Evolutionary conservation across 1,140 invertebrate genomes (phyloP).

Genomic region (Ylistrum balloti): DNA sequence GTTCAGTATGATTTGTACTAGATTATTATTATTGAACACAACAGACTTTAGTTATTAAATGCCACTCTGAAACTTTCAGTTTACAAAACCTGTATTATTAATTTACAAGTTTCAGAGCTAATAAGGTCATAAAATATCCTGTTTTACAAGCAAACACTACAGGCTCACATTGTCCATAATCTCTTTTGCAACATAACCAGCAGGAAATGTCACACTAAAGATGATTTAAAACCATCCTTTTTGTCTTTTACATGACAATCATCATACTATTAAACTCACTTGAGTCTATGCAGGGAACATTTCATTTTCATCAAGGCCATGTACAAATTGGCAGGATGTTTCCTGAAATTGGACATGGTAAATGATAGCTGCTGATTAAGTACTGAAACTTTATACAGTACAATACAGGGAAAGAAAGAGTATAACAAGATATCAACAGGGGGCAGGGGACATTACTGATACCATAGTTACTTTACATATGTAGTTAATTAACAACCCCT

Average conservation of each 20-base stretch:
- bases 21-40: not conserved
- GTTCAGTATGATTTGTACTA: too few species aligned
- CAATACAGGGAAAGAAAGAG: too few species aligned
- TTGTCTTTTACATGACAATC: not conserved
- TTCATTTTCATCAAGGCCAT: not conserved
- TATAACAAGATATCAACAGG: too few species aligned
- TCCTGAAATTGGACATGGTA: too few species aligned
- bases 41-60: not conserved
- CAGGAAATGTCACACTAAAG: not conserved
- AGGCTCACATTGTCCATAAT: not conserved
- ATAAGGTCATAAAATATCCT: not conserved
- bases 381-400: too few species aligned
- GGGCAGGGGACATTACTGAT: too few species aligned
- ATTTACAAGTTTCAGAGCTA: not conserved
- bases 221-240: not conserved
- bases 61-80: not conserved
- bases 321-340: too few species aligned
- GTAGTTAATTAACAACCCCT: too few species aligned
- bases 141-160: not conserved
- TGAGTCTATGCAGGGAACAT: not conserved
- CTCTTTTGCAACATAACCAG: not conserved
- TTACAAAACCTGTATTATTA: not conserved
- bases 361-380: too few species aligned
- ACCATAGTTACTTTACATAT: too few species aligned
- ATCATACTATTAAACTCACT: too few species aligned